phyloP scores from a whole-genome alignment of 2,888 invertebrate genomes.

The Mesorhabditis spiculigera region DNA sequence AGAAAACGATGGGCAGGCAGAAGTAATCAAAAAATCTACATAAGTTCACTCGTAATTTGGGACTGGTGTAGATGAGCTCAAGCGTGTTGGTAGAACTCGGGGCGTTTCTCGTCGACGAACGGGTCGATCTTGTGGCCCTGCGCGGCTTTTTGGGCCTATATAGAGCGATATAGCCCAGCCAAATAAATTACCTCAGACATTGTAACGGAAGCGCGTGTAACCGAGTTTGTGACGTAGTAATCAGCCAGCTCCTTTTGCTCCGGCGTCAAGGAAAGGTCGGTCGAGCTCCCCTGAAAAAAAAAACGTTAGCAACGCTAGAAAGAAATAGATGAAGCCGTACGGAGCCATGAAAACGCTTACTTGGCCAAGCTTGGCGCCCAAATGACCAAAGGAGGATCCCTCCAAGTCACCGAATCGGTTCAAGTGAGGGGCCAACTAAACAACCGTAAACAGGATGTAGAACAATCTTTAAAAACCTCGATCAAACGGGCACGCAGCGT shows the following conservation, averaged over 20 bases:
- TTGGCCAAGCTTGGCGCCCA: not conserved
- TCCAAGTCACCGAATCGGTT: conserved; percentile 80
- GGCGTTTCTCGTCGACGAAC: conserved; percentile 1
- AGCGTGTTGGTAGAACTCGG: not conserved
- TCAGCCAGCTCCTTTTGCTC: conserved; percentile 68
- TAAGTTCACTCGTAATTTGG: too few relatives aligned
- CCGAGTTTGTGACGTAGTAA: conserved; percentile 85
- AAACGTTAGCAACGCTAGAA: not conserved
- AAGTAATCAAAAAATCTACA: too few relatives aligned
- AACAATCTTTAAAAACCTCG: conserved; percentile 62
- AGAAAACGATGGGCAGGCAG: too few relatives aligned
- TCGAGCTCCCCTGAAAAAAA: conserved; percentile 16
- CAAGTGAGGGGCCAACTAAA: conserved; percentile 77
- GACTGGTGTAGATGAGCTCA: not conserved
- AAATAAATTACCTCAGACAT: conserved; percentile 77
- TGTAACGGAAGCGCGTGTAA: conserved; percentile 91
- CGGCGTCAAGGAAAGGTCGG: conserved; percentile 33
- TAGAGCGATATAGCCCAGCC: not conserved
- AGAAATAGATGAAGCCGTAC: not conserved
- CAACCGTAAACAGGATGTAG: not conserved
- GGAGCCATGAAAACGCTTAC: not conserved
- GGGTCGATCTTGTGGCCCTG: not conserved
- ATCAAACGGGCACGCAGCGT: conserved; percentile 78
- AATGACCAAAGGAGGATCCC: conserved; percentile 24
- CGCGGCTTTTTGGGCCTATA: not conserved